phyloP scores from a whole-genome alignment of 2,113 vertebrate genomes.

The Rhegmatorhina hoffmannsi region DNA sequence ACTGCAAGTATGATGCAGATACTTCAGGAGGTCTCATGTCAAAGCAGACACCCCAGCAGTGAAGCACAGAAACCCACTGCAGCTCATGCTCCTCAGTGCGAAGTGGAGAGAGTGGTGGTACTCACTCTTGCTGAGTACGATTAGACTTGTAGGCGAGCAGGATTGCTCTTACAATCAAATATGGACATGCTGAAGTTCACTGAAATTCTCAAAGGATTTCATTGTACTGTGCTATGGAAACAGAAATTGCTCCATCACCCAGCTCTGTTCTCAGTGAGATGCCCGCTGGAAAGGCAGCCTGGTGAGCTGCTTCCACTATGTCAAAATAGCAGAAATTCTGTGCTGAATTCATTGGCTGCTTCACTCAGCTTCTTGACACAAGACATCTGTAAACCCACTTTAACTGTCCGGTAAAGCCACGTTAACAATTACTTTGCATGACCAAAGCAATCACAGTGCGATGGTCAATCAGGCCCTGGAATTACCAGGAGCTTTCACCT shows the following conservation, averaged over 20 bases:
- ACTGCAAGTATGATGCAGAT: neutral
- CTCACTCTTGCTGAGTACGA: neutral
- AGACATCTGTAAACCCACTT: constrained; percentile 11
- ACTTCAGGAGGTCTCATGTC: rapidly evolving
- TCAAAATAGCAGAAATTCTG: neutral
- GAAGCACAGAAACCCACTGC: neutral
- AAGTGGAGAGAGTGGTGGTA: neutral
- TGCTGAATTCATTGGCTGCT: neutral
- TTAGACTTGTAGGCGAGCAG: neutral
- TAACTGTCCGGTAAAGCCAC: neutral
- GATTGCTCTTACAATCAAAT: neutral
- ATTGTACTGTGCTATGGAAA: neutral
- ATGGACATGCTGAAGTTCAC: neutral
- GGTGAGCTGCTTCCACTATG: neutral
- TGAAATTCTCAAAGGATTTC: neutral
- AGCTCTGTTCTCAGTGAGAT: neutral
- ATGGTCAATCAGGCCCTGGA: neutral
- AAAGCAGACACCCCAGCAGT: neutral
- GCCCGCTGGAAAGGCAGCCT: neutral
- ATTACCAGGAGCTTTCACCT: neutral
- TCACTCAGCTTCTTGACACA: neutral
- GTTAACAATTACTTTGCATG: neutral
- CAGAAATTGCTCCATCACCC: neutral
- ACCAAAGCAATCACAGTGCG: neutral
- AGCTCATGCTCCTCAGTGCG: neutral